Evolutionary conservation across 2,797 vertebrate genomes (phyloP).

Genomic region (Aeoliscus strigatus): DNA sequence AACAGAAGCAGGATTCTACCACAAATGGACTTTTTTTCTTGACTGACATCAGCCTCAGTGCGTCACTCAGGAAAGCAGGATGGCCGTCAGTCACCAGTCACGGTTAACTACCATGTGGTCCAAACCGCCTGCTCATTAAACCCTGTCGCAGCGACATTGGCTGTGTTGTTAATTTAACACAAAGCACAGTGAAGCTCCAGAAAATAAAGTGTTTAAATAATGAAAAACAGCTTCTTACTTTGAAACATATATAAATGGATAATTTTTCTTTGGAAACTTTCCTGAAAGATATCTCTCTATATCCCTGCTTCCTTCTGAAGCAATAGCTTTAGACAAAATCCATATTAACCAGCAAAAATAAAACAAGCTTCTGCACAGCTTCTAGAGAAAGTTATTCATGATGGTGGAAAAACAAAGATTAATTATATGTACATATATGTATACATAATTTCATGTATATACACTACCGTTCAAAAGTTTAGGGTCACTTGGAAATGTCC

Average conservation of each 20-base stretch:
- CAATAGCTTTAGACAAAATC: conserved; percentile 31
- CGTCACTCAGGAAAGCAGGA: too few relatives aligned
- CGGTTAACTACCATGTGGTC: conserved; percentile 37
- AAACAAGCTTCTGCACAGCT: conserved; percentile 13
- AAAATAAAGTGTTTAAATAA: too few relatives aligned
- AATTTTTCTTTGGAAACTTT: conserved; percentile 24
- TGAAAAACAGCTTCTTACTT: conserved; percentile 27
- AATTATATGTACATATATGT: too few relatives aligned
- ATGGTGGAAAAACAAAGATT: too few relatives aligned
- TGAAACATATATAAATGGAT: conserved; percentile 33
- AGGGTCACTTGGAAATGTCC: too few relatives aligned
- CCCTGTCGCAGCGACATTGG: too few relatives aligned
- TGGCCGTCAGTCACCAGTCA: conserved; percentile 16
- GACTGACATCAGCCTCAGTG: conserved; percentile 4
- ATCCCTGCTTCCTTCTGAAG: conserved; percentile 16
- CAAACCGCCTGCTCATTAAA: conserved; percentile 56
- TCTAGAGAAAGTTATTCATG: too few relatives aligned
- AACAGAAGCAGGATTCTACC: conserved; percentile 20
- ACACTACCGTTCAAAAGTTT: too few relatives aligned
- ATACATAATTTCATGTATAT: too few relatives aligned
- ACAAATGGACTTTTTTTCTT: neutral
- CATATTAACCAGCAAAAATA: conserved; percentile 24
- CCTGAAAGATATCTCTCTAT: conserved; percentile 17
- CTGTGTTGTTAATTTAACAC: too few relatives aligned
- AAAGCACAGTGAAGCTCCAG: too few relatives aligned